These are phyloP conservation scores for Siniperca knerii DNA, from an alignment of 2,113 vertebrate genomes.

Conservation along the genomic window DNA sequence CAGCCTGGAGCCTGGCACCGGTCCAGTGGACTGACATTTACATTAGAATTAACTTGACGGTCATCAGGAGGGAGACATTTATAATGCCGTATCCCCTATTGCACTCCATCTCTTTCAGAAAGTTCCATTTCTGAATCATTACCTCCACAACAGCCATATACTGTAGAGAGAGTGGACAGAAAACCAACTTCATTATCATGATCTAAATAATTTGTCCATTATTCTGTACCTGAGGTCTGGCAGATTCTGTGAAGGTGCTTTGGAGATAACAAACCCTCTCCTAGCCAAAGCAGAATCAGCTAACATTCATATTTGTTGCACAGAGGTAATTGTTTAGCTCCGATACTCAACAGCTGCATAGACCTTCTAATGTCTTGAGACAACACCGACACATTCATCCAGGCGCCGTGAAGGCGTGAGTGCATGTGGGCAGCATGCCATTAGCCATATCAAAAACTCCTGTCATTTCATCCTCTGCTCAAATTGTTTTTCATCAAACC, in stretches of 20 bases:
- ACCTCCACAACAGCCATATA: slow-evolving; percentile 26
- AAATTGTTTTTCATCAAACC: slow-evolving; percentile 58
- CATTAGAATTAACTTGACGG: slow-evolving; percentile 74
- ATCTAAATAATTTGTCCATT: slow-evolving; percentile 37
- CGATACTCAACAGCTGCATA: slow-evolving; percentile 14
- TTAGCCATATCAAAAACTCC: slow-evolving; percentile 48
- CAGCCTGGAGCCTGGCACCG: slow-evolving; percentile 38
- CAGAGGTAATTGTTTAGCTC: slow-evolving; percentile 6
- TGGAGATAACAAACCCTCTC: background rate
- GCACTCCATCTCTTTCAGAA: slow-evolving; percentile 29
- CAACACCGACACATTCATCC: slow-evolving; percentile 13
- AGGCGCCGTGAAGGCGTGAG: background rate
- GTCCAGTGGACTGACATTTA: slow-evolving; percentile 73
- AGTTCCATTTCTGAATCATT: slow-evolving; percentile 42
- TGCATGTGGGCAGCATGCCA: slow-evolving; percentile 4
- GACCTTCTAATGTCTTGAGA: background rate
- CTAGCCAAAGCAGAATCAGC: background rate
- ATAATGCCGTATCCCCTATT: background rate
- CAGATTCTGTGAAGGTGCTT: background rate
- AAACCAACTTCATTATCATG: slow-evolving; percentile 24
- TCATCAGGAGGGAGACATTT: slow-evolving; percentile 21
- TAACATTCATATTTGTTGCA: slow-evolving; percentile 10
- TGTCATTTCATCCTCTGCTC: slow-evolving; percentile 37
- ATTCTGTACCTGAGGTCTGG: slow-evolving; percentile 28
- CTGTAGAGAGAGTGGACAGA: background rate